A percentile compares a stretch with the other conserved stretches of the same genome.
Conservation (phyloP, 2,113 vertebrate species). For the Cromileptes altivelis region DNA sequence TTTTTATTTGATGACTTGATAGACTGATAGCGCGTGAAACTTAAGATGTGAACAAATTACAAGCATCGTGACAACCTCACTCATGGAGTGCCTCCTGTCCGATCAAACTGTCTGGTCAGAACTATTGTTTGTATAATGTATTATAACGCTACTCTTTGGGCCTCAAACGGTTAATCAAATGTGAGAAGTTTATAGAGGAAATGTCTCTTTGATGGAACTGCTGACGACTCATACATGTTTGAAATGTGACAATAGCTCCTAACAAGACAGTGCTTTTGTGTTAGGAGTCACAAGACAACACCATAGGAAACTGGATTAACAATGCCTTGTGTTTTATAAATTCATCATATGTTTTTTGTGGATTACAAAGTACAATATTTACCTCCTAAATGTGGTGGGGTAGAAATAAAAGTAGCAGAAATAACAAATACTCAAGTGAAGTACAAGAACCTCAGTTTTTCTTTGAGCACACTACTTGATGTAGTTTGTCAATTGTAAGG, state of each 20-base stretch:
- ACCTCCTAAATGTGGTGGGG: neutral
- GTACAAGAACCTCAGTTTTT: neutral
- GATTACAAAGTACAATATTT: neutral
- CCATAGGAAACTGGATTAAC: neutral
- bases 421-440: neutral
- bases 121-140: too few relatives aligned
- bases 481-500: neutral
- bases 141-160: neutral
- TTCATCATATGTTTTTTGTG: neutral
- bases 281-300: too few relatives aligned
- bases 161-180: neutral
- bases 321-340: neutral
- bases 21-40: too few relatives aligned
- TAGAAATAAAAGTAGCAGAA: neutral
- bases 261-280: neutral
- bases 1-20: too few relatives aligned
- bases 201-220: neutral
- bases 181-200: neutral
- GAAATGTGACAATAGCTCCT: neutral
- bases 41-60: too few relatives aligned
- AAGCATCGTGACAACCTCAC: too few relatives aligned
- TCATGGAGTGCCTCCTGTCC: too few relatives aligned
- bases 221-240: neutral
- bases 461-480: too few relatives aligned
- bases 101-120: too few relatives aligned